Evolutionary conservation across 2,888 invertebrate species (phyloP).

Genomic region (Hymenopus coronatus): DNA sequence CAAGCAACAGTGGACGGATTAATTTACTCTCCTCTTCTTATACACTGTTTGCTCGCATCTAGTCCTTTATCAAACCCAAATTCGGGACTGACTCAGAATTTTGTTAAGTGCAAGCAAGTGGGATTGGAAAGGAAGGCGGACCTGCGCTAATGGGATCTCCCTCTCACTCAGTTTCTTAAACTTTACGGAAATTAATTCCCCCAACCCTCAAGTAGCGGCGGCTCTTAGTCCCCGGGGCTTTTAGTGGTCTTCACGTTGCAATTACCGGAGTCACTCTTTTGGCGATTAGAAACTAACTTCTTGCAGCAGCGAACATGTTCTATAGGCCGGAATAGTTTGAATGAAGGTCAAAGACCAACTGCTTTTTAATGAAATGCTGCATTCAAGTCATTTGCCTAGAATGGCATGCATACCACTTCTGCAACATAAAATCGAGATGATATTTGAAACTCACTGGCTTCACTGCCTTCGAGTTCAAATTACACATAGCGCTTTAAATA

Average conservation of each 20-base stretch:
- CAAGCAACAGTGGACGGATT: neutral
- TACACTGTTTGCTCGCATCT: neutral
- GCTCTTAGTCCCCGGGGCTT: neutral
- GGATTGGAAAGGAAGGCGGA: neutral
- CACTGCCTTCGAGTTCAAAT: too few relatives aligned
- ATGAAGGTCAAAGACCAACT: neutral
- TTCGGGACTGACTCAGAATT: neutral
- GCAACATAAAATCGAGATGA: too few relatives aligned
- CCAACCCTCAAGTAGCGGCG: neutral
- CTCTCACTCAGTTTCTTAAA: neutral
- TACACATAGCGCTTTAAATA: too few relatives aligned
- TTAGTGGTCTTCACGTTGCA: neutral
- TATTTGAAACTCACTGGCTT: neutral
- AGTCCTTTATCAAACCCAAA: neutral
- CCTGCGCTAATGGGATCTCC: neutral
- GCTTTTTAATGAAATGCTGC: neutral
- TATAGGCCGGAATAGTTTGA: neutral
- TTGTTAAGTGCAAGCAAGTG: neutral
- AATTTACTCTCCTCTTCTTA: neutral
- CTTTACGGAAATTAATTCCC: neutral
- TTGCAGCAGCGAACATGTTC: neutral
- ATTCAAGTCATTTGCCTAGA: neutral
- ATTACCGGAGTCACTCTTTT: neutral
- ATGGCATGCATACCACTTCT: neutral
- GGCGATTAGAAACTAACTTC: slow-evolving; percentile 2